Evolutionary conservation across 2,888 invertebrate genomes (phyloP), one percentile per base, ranked within the genome.

Genomic region (Drosophila ezoana): DNA sequence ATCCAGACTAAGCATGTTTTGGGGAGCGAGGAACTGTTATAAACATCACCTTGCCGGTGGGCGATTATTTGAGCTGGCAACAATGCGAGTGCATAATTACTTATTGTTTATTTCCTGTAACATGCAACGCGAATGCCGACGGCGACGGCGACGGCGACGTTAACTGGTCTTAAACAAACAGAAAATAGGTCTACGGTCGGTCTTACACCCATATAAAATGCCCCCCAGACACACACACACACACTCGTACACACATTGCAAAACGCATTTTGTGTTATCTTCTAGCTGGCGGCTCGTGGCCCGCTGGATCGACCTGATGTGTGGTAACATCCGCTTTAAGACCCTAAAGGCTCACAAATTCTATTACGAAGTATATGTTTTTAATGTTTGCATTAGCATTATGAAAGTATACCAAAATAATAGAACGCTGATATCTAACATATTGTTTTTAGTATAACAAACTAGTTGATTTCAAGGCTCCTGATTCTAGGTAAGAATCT

Each of bases 81-180:
- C 62, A 63, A 54, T 59, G 49, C 62, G 65, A 78, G 59, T 81
- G 81, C 81, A 79, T 83, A 83, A 81, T 84, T 81, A 62, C 76
- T 69, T 74, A 69, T 87, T 87, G 87, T 83, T 87, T 79, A 79
- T 81, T 83, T 83, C 87, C 87, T 87, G 83, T 77, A 64, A 81
- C 77, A 74, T 79, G 85, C 81, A 87, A 81, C 81, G 57, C 67
- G 47, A 68, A 76, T 59, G 67, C 84, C 84, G 65, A 49, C 67
- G 38, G 51, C 23, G 23, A 49, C 67, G 41, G 51, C 23, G 6
- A 23, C 23, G 23, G 23, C 52, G 35, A 43, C 20, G 20, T 65
- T 64, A 68, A 56, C 68, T 76, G 60, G 71, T 53, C 62, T 66
- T 56, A 48, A 61, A 35, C 74, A 84, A 83, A 84, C 69, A 76